These are phyloP conservation scores for Melangyna quadrimaculata DNA, from an alignment of 2,888 invertebrate species.

Conservation along the genomic window DNA sequence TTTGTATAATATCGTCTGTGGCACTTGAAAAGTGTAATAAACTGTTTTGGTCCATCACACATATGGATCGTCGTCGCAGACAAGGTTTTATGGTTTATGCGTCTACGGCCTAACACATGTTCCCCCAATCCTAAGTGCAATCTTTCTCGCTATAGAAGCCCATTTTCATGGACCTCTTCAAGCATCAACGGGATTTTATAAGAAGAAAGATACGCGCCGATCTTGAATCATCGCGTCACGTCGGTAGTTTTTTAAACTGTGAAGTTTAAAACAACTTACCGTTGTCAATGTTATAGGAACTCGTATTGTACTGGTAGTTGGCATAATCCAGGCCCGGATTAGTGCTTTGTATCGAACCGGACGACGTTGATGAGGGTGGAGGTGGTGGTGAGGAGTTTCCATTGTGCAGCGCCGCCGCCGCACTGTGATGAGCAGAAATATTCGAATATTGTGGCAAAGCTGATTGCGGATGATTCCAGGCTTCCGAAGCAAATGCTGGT, in stretches of 20 bases:
- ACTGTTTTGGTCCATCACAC: constrained; percentile 19
- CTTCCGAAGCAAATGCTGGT: constrained; percentile 74
- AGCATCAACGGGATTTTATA: constrained; percentile 40
- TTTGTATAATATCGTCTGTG: not conserved
- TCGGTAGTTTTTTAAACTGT: constrained; percentile 44
- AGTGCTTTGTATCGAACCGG: constrained; percentile 75
- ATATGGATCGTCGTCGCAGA: constrained; percentile 3
- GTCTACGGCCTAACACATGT: constrained; percentile 36
- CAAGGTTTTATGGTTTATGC: not conserved
- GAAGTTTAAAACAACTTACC: constrained; percentile 76
- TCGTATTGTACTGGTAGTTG: constrained; percentile 77
- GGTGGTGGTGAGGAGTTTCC: constrained; percentile 75
- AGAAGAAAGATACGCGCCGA: constrained; percentile 12
- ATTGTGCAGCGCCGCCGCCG: constrained; percentile 70
- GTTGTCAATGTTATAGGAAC: constrained; percentile 77
- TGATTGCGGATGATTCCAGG: constrained; percentile 77
- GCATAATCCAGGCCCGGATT: constrained; percentile 77
- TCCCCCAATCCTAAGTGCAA: constrained; percentile 33
- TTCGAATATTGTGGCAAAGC: constrained; percentile 79
- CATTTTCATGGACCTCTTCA: constrained; percentile 51
- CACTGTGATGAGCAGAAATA: constrained; percentile 75
- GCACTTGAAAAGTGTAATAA: constrained; percentile 59
- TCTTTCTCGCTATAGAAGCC: constrained; percentile 5
- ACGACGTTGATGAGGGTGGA: constrained; percentile 52
- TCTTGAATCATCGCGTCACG: not conserved